A percentile compares a stretch with the other conserved stretches of the same genome.
Evolutionary conservation across 2,888 invertebrate species (phyloP).

Genomic region (Tinea pellionella): DNA sequence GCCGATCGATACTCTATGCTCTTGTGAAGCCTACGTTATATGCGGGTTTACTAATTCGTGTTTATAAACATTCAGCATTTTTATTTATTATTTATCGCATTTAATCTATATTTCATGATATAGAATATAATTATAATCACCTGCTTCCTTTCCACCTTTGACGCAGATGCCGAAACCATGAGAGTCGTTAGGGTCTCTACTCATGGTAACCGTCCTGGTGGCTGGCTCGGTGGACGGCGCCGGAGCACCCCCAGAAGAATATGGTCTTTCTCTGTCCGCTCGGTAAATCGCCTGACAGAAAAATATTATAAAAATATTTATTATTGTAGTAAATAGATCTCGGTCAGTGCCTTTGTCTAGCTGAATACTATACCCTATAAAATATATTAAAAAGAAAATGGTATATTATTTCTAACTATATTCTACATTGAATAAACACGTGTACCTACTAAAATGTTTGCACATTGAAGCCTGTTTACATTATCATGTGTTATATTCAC

Average conservation of each 20-base stretch:
- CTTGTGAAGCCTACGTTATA: not conserved
- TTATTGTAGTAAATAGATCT: no score
- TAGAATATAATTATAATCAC: slow-evolving; percentile 44
- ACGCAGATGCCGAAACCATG: slow-evolving; percentile 93
- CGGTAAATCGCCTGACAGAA: slow-evolving; percentile 63
- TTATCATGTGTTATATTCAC: not conserved
- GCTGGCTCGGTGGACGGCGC: slow-evolving; percentile 79
- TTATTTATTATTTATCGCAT: not conserved
- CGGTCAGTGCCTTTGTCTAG: no score
- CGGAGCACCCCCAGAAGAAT: slow-evolving; percentile 68
- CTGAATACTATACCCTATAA: no score
- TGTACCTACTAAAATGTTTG: not conserved
- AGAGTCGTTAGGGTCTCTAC: slow-evolving; percentile 81
- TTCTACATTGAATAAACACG: no score
- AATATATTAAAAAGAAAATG: no score
- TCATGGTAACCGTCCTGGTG: slow-evolving; percentile 88
- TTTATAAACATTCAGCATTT: not conserved
- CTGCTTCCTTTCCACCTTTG: slow-evolving; percentile 91
- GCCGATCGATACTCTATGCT: not conserved
- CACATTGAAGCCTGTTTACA: not conserved
- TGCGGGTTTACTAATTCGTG: not conserved
- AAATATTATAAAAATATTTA: no score
- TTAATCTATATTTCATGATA: not conserved
- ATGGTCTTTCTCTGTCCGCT: slow-evolving; percentile 65
- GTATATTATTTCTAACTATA: no score